These are phyloP conservation scores for Itoplectis maculator DNA, from an alignment of 2,888 invertebrate genomes.

Conservation along the genomic window DNA sequence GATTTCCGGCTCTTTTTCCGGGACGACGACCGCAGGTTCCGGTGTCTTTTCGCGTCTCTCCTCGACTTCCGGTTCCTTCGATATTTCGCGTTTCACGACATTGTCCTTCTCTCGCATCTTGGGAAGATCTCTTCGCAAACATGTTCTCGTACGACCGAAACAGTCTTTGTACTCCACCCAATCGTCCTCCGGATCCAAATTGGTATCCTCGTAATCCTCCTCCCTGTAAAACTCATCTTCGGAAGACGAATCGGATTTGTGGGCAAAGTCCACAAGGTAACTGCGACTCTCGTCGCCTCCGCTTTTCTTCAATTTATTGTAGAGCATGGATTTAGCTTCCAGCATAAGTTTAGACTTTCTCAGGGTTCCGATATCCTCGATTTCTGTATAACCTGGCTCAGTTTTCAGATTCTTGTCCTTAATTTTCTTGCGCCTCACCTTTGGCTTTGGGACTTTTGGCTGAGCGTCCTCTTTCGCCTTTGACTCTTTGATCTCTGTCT, in stretches of 20 bases:
- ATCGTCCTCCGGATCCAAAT: constrained; percentile 81
- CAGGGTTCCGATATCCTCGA: constrained; percentile 76
- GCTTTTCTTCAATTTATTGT: constrained; percentile 78
- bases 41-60: constrained; percentile 71
- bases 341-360: constrained; percentile 84
- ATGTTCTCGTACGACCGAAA: constrained; percentile 94
- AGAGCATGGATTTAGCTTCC: constrained; percentile 81
- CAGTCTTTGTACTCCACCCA: constrained; percentile 96
- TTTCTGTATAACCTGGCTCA: constrained; percentile 73
- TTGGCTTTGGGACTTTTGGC: constrained; percentile 71
- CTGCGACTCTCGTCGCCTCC: constrained; percentile 75
- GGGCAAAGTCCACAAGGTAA: constrained; percentile 81
- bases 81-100: constrained; percentile 76
- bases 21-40: constrained; percentile 53
- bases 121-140: constrained; percentile 91
- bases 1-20: constrained; percentile 79
- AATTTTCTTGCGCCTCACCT: constrained; percentile 82
- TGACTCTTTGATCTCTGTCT: constrained; percentile 91
- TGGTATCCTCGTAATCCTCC: constrained; percentile 73
- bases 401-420: constrained; percentile 77
- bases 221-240: constrained; percentile 68
- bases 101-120: constrained; percentile 88
- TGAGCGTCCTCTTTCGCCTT: constrained; percentile 86
- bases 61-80: constrained; percentile 61
- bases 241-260: constrained; percentile 75